Evolutionary conservation across 2,113 vertebrate species (phyloP).

Genomic region (Peromyscus californicus): DNA sequence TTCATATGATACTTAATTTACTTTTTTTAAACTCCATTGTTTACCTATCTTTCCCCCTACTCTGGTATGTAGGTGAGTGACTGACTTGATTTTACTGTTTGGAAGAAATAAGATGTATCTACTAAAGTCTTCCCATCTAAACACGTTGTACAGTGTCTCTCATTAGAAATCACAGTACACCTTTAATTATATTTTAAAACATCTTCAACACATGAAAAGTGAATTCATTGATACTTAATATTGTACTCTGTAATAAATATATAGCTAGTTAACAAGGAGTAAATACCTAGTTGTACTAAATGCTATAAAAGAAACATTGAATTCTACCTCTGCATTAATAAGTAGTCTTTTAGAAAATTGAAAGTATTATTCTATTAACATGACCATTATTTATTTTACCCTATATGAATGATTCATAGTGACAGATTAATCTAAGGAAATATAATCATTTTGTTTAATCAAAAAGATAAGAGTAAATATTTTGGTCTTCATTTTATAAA

Average conservation of each 20-base stretch:
- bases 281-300: constrained; percentile 53
- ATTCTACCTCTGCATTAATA: constrained; percentile 34
- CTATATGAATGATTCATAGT: neutral
- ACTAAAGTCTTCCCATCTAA: neutral
- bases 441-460: constrained; percentile 24
- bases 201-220: constrained; percentile 11
- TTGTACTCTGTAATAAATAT: neutral
- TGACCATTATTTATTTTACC: constrained; percentile 18
- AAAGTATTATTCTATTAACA: constrained; percentile 13
- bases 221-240: constrained; percentile 31
- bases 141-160: neutral
- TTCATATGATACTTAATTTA: neutral
- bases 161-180: neutral
- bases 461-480: neutral
- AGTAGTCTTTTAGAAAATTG: constrained; percentile 47
- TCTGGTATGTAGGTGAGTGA: neutral
- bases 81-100: neutral
- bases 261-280: constrained; percentile 20
- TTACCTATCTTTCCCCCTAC: neutral
- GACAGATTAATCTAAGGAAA: constrained; percentile 2
- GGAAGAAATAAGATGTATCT: neutral
- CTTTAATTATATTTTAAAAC: constrained; percentile 50
- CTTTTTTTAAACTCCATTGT: neutral
- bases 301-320: neutral
- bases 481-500: constrained; percentile 33